Base-by-base conservation (phyloP, 2,888 invertebrate species). In the Lutraria lutraria region DNA sequence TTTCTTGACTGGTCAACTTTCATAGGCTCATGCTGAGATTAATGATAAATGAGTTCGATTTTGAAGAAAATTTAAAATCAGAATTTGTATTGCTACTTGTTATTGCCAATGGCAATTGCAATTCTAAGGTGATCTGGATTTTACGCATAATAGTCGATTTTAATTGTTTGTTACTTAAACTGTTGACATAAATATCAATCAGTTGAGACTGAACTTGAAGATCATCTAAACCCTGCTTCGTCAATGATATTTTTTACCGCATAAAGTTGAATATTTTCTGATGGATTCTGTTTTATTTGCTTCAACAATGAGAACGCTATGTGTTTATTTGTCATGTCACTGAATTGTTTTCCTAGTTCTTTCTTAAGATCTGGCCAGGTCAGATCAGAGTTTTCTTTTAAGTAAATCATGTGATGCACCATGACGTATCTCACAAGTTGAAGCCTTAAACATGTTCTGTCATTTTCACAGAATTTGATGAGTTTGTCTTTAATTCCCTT, bases 401-500 rank as follows among this genome's bases (percentile, higher is more conserved):
- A n/a, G n/a, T n/a, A n/a, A n/a, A n/a, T n/a, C n/a, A n/a, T n/a
- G n/a, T n/a, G n/a, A n/a, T n/a, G n/a, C n/a, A n/a, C n/a, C n/a
- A n/a, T 86, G 83, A 88, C 63, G 63, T 86, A n/a, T 10, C 63
- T 52, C 0, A 89, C 53, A 13, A 91, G 53, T n/a, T 81, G 60
- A 2, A 86, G 68, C 25, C 90, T 10, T 29, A 88, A 52, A 85
- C 90, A 90, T 29, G 60, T 79, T 31, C 19, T 21, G 52, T 81
- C 34, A 31, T 82, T 72, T 12, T 54, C 12, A 72, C 8, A 15
- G 54, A 16, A 86, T 10, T 8, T 21, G 19, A 34, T 13, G 53
- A 93, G 85, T 19, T 81, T 79, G 25, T 83, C 31, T 25, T 43
- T 2, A 3, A 93, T 29, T 16, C 93, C 93, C 81, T 87, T 85